These are phyloP conservation scores for Drosophila simulans DNA, from an alignment of 1,140 invertebrate genomes.

Conservation along the genomic window DNA sequence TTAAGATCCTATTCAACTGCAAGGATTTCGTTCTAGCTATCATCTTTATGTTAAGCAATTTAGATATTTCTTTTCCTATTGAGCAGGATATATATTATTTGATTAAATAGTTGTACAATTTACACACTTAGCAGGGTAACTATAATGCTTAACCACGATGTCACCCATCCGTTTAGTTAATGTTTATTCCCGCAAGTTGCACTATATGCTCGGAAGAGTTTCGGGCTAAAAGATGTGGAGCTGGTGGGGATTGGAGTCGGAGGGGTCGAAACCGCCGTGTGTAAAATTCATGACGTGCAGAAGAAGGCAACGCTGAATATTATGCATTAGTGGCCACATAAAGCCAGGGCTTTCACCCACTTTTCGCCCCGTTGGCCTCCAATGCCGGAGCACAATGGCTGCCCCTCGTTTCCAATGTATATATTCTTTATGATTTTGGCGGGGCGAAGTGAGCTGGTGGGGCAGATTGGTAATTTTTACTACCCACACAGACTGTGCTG, in stretches of 20 bases:
- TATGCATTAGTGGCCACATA: constrained; percentile 69
- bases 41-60: too few relatives aligned
- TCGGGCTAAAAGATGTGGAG: constrained; percentile 7
- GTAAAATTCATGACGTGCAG: constrained; percentile 78
- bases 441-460: not conserved
- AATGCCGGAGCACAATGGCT: constrained; percentile 40
- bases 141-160: not conserved
- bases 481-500: constrained; percentile 55
- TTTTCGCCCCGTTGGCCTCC: constrained; percentile 2
- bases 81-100: not conserved
- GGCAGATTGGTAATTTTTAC: constrained; percentile 60
- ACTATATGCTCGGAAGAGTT: constrained; percentile 12
- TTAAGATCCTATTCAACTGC: too few relatives aligned
- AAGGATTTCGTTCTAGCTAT: not conserved
- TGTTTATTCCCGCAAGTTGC: not conserved
- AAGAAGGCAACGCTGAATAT: constrained; percentile 71
- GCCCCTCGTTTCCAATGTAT: constrained; percentile 46
- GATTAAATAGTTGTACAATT: too few relatives aligned
- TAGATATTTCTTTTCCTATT: too few relatives aligned
- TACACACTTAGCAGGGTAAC: not conserved
- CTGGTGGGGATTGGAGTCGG: not conserved
- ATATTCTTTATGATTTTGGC: constrained; percentile 57
- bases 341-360: constrained; percentile 13
- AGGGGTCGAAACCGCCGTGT: constrained; percentile 29
- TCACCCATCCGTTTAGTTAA: not conserved